Evolutionary conservation across 1,140 invertebrate species (phyloP).

Genomic region (Holcopasites calliopsidis): DNA sequence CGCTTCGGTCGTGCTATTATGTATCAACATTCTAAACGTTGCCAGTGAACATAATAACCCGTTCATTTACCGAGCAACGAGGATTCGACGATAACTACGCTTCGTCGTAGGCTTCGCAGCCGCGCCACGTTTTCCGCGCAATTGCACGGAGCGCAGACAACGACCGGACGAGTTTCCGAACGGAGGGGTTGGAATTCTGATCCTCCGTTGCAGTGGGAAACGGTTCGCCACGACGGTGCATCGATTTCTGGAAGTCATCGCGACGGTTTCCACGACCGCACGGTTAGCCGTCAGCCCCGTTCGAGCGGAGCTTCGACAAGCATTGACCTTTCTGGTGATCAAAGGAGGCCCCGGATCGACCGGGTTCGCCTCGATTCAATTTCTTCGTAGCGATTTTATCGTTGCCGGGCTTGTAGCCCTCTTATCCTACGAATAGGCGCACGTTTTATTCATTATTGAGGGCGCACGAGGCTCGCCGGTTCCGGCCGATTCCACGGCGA

Average conservation of each 20-base stretch:
- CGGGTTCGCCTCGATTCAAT: slow-evolving; percentile 69
- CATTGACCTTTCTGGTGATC: slow-evolving; percentile 69
- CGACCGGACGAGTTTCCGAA: slow-evolving; percentile 3
- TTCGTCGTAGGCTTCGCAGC: not conserved
- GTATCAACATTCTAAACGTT: not conserved
- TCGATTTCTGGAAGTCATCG: slow-evolving; percentile 61
- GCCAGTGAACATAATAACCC: no score
- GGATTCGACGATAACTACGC: not conserved
- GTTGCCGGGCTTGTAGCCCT: slow-evolving; percentile 13
- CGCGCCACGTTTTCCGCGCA: slow-evolving; percentile 4
- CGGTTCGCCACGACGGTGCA: slow-evolving; percentile 35
- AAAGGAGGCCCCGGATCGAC: slow-evolving; percentile 69
- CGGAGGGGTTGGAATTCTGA: not conserved
- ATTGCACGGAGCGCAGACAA: slow-evolving; percentile 3
- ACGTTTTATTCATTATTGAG: slow-evolving; percentile 61
- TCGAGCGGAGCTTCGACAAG: slow-evolving; percentile 26
- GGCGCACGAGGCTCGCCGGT: slow-evolving; percentile 27
- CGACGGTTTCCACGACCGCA: slow-evolving; percentile 50
- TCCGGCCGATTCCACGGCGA: slow-evolving; percentile 30
- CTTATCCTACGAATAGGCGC: slow-evolving; percentile 53
- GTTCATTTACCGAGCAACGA: not conserved
- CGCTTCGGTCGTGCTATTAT: no score
- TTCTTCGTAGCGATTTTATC: slow-evolving; percentile 65
- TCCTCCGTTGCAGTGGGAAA: slow-evolving; percentile 6
- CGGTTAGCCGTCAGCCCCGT: slow-evolving; percentile 44